Percentiles rank a stretch among this genome's conserved stretches.
phyloP scores from a whole-genome alignment of 2,797 vertebrate genomes.

The Podargus strigoides region DNA sequence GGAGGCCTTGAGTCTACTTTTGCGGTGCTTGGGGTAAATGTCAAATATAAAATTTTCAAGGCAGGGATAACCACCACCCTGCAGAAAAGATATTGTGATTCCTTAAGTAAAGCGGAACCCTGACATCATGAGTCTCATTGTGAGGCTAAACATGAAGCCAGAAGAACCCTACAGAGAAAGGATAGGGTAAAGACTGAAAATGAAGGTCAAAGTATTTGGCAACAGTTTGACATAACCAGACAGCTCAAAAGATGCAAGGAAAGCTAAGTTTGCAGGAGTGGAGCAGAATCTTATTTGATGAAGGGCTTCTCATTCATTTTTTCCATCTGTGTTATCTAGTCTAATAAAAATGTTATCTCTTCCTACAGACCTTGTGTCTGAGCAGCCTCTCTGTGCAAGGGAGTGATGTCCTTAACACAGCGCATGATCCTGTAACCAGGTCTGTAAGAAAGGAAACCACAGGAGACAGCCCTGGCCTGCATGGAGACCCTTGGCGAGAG shows the following conservation, averaged over 20 bases:
- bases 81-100: background rate
- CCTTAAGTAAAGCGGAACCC: background rate
- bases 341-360: slow-evolving; percentile 55
- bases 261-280: background rate
- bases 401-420: background rate
- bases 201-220: background rate
- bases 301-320: slow-evolving; percentile 30
- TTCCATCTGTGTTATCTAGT: slow-evolving; percentile 38
- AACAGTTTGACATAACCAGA: background rate
- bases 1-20: background rate
- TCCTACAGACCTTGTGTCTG: slow-evolving; percentile 17
- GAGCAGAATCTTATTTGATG: slow-evolving; percentile 20
- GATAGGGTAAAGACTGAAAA: background rate
- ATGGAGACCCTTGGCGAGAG: background rate
- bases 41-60: slow-evolving; percentile 11
- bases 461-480: background rate
- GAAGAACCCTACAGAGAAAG: background rate
- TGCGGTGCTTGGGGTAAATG: background rate
- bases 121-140: background rate
- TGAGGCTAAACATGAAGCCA: background rate
- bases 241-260: background rate
- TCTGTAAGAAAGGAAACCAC: background rate
- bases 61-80: background rate
- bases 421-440: background rate
- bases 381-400: background rate